These are phyloP conservation scores for Metellina segmentata DNA, from an alignment of 2,888 invertebrate species.

Conservation along the genomic window DNA sequence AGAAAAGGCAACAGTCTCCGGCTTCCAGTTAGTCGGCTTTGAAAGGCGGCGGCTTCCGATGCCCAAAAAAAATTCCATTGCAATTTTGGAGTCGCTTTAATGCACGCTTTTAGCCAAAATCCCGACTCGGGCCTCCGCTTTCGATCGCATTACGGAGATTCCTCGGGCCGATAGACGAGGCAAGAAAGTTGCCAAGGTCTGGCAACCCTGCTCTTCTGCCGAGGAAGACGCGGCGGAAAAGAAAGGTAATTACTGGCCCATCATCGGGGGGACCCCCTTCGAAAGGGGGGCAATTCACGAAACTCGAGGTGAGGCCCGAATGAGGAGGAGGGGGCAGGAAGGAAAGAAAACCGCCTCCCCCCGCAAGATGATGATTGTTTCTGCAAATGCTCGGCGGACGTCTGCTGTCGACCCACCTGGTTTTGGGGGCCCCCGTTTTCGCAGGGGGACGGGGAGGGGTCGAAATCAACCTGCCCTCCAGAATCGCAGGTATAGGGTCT, in stretches of 20 bases:
- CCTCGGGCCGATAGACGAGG: not conserved
- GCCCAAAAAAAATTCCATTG: not conserved
- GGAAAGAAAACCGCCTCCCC: constrained; percentile 13
- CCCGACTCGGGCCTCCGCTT: not conserved
- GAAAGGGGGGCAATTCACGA: constrained; percentile 21
- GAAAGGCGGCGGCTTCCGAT: not conserved
- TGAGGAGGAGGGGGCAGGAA: not conserved
- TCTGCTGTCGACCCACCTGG: constrained; percentile 60
- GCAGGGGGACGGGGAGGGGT: not conserved
- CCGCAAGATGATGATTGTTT: constrained; percentile 69
- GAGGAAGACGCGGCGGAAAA: constrained; percentile 5
- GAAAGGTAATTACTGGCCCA: constrained; percentile 73
- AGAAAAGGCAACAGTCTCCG: not conserved
- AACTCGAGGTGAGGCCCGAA: constrained; percentile 42
- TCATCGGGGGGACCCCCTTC: constrained; percentile 28
- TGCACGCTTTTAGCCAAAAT: not conserved
- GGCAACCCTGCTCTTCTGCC: not conserved
- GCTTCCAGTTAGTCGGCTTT: not conserved
- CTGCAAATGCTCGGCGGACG: constrained; percentile 65
- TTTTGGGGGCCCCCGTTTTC: not conserved
- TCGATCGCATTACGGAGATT: not conserved
- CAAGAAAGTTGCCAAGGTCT: not conserved
- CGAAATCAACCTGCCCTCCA: constrained; percentile 3
- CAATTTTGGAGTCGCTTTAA: not conserved
- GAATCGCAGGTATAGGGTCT: constrained; percentile 10